Evolutionary conservation across 92 coral and sea anemone genomes (phyloP), one percentile per base, ranked within the genome.

Genomic region (Plumapathes pennacea): DNA sequence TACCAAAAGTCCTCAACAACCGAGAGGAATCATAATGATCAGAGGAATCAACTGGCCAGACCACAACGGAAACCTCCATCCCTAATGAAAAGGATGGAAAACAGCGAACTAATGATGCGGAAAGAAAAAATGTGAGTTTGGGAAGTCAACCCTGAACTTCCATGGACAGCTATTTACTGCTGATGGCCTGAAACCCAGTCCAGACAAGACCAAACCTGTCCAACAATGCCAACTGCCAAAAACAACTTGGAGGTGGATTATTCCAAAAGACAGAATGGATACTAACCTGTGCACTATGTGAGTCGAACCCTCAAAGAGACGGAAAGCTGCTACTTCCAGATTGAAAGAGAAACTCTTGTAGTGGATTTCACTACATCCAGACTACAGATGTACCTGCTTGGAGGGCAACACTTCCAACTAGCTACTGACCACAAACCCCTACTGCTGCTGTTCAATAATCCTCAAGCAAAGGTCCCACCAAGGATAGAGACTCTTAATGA

Each of bases 381-480:
- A 40, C 78, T 75, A 18, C 66, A 48, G 22, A 74, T 68, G 78
- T 75, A 75, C 29, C 33, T 82, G 24, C 66, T 82, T 5, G 72
- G 89, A 45, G 89, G 56, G 45, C 51, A 36, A 21, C 78, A 82
- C 52, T 82, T 82, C 55, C 77, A 75, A 32, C 67, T 82, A 19
- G 84, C 84, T 15, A 82, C 84, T 2, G 79, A 82, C 43, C 84
- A 82, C 54, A 82, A 76, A 33, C 89, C 83, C 10, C 41, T 83
- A 31, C 58, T 76, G 2, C 80, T 84, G 8, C 49, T 83, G 25
- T 45, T 83, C 64, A 83, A 83, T 50, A 83, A 83, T 14, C 91
- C 85, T 14, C 62, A 23, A 11, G 82, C 85, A 13, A 84, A 84
- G 43, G 65, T 78, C 25, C 82, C 91, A 25, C 89, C 89, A 50